Base-by-base conservation (phyloP, 2,113 vertebrate species). In the Myrmecophaga tridactyla region DNA sequence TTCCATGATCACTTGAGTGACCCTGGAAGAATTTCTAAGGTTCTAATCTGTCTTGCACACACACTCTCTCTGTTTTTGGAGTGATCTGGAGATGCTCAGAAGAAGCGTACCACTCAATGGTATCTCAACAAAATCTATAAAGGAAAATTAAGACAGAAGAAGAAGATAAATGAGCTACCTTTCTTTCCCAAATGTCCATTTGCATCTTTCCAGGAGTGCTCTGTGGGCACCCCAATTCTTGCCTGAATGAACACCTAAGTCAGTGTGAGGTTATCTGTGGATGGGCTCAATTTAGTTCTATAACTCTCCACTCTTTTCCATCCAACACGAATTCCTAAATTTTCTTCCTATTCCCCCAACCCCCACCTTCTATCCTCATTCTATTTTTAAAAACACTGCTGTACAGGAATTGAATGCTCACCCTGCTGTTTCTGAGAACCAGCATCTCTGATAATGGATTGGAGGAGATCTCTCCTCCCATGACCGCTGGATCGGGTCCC, bases 351-450 rank as follows among this genome's bases (percentile, higher is more conserved):
- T 76, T 5, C 6, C 39, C 29, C 84, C 46, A 36, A 78, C 63
- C 58, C 29, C 84, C 46, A 36, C 78, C 63, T 58, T 86, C 46
- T 51, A 56, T 29, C 14, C 18, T 83, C n/a, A 56, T 80, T 78
- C 51, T 87, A 34, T n/a, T 29, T 70, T 56, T 43, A 82, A 21
- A n/a, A 88, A 83, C 23, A 39, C 48, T 43, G 29, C 48, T 23
- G 31, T 36, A 36, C 7, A 89, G 58, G 92, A 65, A 89, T 31
- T 0, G 1, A 90, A 94, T 53, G n/a, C 13, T 78, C 4, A 56
- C 48, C 93, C 88, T 91, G 70, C 89, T 85, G 46, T 73, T 77
- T 95, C 89, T 90, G 63, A 89, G 92, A 96, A 86, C 36, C 62
- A 90, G 77, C 3, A 51, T 15, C 58, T 96, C 93, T 1, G 3